Evolutionary conservation across 2,113 vertebrate genomes (phyloP), one percentile per base, ranked within the genome.

Genomic region (Bujurquina vittata): DNA sequence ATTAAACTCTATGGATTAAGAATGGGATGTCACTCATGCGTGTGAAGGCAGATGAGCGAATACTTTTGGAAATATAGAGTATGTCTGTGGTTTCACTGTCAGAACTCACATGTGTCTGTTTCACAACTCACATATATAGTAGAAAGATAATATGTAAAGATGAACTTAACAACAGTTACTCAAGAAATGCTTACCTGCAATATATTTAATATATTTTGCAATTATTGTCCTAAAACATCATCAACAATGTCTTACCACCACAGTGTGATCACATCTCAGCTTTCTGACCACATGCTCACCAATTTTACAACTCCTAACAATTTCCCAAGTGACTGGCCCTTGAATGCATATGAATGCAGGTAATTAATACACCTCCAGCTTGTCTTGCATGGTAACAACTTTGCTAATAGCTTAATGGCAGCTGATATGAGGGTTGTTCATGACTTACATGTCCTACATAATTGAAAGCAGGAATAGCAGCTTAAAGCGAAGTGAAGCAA

Each of bases 261-360:
- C 65, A 20, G 40, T 65, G 4, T 69, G 26, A 29, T 10, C 22
- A 49, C 65, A 69, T 15, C 23, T 49, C 3, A 23, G 46, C 3
- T 69, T 69, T 69, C 40, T 69, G 40, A 67, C 22, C 15, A 67
- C 63, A 67, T 67, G 40, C 40, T 49, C 40, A 15, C 63, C 49
- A 31, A 69, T 29, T 43, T 52, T 29, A 69, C 15, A 49, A 69
- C 63, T 69, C 43, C 65, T 20, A 49, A 1, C 40, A 49, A 0
- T 15, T 26, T 67, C 46, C 35, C 8, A 1, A 2, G 8, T 35
- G 35, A 7, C 8, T 26, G 22, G 23, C 5, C 15, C 0, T 20
- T 40, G 2, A 69, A 31, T 29, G n/a, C 65, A 7, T 31, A 52
- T 31, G 49, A 52, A 69, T 31, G 43, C 43, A 69, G 40, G 0